These are phyloP conservation scores for Diabrotica virgifera DNA, from an alignment of 1,140 invertebrate species.

Conservation along the genomic window DNA sequence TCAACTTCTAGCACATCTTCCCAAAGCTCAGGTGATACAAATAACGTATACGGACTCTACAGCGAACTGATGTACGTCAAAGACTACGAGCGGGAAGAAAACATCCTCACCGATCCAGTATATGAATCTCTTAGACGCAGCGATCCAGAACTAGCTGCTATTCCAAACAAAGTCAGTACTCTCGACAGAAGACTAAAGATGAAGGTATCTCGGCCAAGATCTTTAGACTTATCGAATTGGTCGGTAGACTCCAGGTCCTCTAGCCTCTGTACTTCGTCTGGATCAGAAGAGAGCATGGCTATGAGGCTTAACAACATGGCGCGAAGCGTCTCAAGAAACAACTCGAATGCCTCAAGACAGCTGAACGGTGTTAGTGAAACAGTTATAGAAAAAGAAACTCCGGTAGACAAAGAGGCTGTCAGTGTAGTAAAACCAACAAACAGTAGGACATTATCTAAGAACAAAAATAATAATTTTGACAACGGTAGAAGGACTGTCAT, in stretches of 20 bases:
- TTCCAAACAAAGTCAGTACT: constrained; percentile 76
- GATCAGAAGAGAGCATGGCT: constrained; percentile 76
- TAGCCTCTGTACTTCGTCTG: constrained; percentile 75
- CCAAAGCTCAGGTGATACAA: constrained; percentile 63
- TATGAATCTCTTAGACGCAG: constrained; percentile 73
- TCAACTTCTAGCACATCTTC: constrained; percentile 57
- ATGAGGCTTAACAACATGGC: constrained; percentile 54
- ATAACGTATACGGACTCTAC: constrained; percentile 86
- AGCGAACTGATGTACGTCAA: constrained; percentile 86
- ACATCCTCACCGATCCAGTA: constrained; percentile 65
- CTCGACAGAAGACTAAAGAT: constrained; percentile 73
- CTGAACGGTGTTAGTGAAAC: constrained; percentile 39
- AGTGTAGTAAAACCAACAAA: constrained; percentile 32
- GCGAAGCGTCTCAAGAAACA: constrained; percentile 64
- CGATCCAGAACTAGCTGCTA: constrained; percentile 77
- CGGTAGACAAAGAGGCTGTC: neutral
- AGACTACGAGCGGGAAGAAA: constrained; percentile 78
- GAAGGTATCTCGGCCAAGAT: constrained; percentile 75
- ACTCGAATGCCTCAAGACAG: constrained; percentile 63
- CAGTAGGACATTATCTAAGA: constrained; percentile 39
- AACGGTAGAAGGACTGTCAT: constrained; percentile 71
- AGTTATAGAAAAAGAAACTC: constrained; percentile 23
- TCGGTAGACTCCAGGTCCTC: constrained; percentile 83
- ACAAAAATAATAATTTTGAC: constrained; percentile 41
- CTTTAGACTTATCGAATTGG: constrained; percentile 82